Percentiles rank a stretch among this genome's conserved stretches.
phyloP scores from a whole-genome alignment of 2,113 vertebrate genomes.

The Dipodomys stephensi region DNA sequence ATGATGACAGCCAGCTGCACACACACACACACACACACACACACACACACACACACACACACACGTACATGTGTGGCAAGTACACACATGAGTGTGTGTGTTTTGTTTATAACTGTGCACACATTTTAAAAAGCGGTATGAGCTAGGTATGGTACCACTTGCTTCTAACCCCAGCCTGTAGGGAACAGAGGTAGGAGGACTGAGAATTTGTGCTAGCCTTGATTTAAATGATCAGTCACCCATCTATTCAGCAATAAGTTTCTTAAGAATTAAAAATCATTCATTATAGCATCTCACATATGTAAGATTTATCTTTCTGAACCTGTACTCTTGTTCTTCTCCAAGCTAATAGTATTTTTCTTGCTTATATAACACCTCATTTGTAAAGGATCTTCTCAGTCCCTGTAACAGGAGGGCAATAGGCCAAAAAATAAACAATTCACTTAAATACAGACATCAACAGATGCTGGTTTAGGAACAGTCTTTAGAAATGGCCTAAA shows the following conservation, averaged over 20 bases:
- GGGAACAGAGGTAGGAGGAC: background rate
- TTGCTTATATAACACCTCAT: background rate
- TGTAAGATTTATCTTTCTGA: background rate
- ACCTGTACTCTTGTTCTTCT: background rate
- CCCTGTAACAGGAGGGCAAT: background rate
- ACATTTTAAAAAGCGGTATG: background rate
- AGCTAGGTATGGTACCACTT: background rate
- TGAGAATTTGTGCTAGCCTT: background rate
- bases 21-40: too few relatives aligned
- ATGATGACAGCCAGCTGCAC: background rate
- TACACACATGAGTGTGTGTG: background rate
- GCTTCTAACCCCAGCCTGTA: background rate
- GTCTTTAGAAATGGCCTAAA: background rate
- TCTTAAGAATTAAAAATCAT: conserved; percentile 31
- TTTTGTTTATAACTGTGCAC: background rate
- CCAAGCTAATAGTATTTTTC: background rate
- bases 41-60: too few relatives aligned
- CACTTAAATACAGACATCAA: background rate
- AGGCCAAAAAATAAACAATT: background rate
- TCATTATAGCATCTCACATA: background rate
- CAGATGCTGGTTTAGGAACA: background rate
- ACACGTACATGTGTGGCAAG: background rate
- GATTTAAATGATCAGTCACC: background rate
- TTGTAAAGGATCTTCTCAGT: conserved; percentile 6
- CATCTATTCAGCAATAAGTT: background rate